Evolutionary conservation across 2,888 invertebrate genomes (phyloP), one percentile per base, ranked within the genome.

Genomic region (Cantharis flavilabris): DNA sequence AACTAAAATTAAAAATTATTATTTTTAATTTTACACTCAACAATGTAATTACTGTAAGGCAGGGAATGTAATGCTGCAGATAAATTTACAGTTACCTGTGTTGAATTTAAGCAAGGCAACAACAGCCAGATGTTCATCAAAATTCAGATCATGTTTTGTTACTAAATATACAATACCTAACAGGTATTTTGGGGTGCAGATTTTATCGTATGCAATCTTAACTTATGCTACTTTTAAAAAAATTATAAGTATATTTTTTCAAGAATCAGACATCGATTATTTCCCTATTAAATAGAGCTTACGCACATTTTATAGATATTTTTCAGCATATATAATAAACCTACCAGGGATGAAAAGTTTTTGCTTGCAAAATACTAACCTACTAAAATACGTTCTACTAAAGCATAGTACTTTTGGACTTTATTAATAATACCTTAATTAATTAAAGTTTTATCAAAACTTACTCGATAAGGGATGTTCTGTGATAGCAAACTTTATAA

Each of bases 131-230:
- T 69, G 69, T 73, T 73, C 73, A 73, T 73, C 69, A 73, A 73
- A 73, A 73, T 73, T 73, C 73, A 73, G 73, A 14, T 70, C 28
- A 63, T 69, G 73, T 73, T 26, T 30, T 63, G 62, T 73, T 69
- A 73, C 73, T 73, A 70, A 73, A 73, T 63, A 73, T 73, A 73
- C 73, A 70, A 73, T 70, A 73, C 69, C 73, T 73, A 73, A 73
- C 73, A 73, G 73, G 73, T 73, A 73, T 73, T 73, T 69, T 69
- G 63, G 73, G 64, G 49, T 67, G 72, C 18, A 73, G 73, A 69
- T 69, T 73, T 73, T 69, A 73, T 73, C 73, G 69, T 73, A 73
- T 28, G 70, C 69, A 73, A 73, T 23, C n/a, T 67, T 14, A 67
- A 49, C 49, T 49, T 49, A 49, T n/a, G 49, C n/a, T 49, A 49